These are phyloP conservation scores for Phenganax stokvisi DNA, from an alignment of 92 coral and sea anemone species.

Conservation along the genomic window DNA sequence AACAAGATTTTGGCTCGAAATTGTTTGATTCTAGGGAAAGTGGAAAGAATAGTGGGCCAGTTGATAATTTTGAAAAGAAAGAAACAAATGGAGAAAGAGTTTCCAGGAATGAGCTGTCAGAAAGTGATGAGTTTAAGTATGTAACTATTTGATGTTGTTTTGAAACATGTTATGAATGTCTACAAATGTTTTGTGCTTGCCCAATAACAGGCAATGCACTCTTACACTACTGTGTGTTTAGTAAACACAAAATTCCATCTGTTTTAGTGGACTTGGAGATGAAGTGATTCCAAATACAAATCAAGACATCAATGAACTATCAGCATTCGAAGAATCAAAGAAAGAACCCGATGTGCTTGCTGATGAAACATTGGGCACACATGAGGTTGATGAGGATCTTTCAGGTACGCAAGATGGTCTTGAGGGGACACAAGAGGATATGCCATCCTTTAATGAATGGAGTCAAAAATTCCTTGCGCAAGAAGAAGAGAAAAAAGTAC, in stretches of 20 bases:
- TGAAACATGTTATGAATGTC: too few relatives aligned
- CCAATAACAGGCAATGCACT: too few relatives aligned
- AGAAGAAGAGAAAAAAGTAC: conserved; percentile 75
- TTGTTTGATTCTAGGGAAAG: background rate
- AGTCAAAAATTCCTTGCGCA: conserved; percentile 70
- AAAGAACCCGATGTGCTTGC: background rate
- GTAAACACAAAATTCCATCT: background rate
- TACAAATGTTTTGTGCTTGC: too few relatives aligned
- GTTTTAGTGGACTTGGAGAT: background rate
- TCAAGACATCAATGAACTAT: background rate
- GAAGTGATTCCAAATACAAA: background rate
- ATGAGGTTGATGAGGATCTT: conserved; percentile 50
- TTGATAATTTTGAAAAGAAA: conserved; percentile 5
- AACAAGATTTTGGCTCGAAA: background rate
- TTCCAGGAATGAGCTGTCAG: background rate
- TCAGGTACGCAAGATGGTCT: conserved; percentile 17
- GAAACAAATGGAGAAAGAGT: background rate
- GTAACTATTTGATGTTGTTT: background rate
- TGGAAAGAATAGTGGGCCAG: background rate
- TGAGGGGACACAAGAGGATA: conserved; percentile 49
- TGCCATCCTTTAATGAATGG: conserved; percentile 98
- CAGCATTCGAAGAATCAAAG: background rate
- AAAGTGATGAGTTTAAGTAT: background rate
- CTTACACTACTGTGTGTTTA: background rate
- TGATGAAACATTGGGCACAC: conserved; percentile 57